These are phyloP conservation scores for Malurus alboscapulatus DNA, from an alignment of 2,113 vertebrate genomes.

Conservation along the genomic window DNA sequence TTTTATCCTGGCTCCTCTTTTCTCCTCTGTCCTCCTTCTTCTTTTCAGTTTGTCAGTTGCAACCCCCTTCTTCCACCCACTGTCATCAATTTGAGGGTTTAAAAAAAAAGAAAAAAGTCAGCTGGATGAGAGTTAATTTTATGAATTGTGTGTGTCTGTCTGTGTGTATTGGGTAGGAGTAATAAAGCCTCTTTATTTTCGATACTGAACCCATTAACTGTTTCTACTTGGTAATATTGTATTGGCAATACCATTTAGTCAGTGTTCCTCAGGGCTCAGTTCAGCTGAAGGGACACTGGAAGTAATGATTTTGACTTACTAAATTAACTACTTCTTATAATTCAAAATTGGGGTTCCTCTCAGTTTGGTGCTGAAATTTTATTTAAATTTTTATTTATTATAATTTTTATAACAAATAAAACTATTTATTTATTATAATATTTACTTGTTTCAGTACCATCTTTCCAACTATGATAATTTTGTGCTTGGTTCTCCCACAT, in stretches of 20 bases:
- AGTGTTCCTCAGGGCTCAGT: background rate
- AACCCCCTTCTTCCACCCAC: background rate
- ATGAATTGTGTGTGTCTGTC: background rate
- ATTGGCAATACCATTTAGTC: background rate
- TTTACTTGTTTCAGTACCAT: background rate
- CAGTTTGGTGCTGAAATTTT: constrained; percentile 8
- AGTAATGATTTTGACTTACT: constrained; percentile 30
- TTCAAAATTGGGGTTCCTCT: constrained; percentile 40
- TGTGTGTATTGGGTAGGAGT: background rate
- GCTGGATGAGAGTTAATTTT: constrained; percentile 1
- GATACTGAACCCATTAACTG: background rate
- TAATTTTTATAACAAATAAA: background rate
- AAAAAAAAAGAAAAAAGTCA: constrained; percentile 5
- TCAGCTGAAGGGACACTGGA: constrained; percentile 5
- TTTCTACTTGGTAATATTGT: constrained; percentile 7
- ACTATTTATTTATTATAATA: background rate
- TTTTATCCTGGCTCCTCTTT: background rate
- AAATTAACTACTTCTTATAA: constrained; percentile 30
- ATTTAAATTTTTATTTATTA: constrained; percentile 25
- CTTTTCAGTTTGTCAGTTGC: background rate
- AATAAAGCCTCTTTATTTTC: constrained; percentile 25
- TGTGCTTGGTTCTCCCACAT: background rate
- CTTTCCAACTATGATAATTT: constrained; percentile 48
- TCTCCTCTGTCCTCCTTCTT: background rate
- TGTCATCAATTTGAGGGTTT: background rate